A percentile compares a stretch with the other conserved stretches of the same genome.
phyloP scores from a whole-genome alignment of 2,888 invertebrate species.

The Unio delphinus region DNA sequence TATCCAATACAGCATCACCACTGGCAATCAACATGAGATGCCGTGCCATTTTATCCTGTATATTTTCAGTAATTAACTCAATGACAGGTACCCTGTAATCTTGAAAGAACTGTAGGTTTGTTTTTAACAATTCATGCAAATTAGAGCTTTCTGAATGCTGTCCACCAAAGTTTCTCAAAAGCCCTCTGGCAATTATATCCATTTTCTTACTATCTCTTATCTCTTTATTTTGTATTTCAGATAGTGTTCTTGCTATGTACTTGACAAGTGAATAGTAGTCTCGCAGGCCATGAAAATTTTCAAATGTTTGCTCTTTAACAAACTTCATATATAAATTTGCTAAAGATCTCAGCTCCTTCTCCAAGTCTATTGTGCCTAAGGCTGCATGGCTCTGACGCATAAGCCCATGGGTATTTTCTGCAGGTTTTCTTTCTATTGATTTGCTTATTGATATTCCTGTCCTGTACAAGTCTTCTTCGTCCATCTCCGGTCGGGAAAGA shows the following conservation, averaged over 20 bases:
- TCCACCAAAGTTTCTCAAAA: conserved; percentile 52
- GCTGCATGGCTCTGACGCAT: rapidly evolving
- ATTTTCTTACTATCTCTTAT: conserved; percentile 9
- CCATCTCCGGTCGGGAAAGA: conserved; percentile 52
- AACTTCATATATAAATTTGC: conserved; percentile 20
- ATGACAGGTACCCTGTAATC: conserved; percentile 9
- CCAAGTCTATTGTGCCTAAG: not conserved
- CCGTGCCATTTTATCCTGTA: conserved; percentile 33
- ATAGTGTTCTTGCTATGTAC: conserved; percentile 7
- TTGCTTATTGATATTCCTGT: conserved; percentile 48
- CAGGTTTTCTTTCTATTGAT: conserved; percentile 11
- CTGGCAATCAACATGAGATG: conserved; percentile 45
- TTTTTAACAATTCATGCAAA: conserved; percentile 25
- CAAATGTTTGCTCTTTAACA: conserved; percentile 20
- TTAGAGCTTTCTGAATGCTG: conserved; percentile 19
- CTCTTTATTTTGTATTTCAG: not conserved
- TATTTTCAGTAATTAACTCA: conserved; percentile 37
- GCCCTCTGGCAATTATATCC: conserved; percentile 29
- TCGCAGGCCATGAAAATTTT: conserved; percentile 43
- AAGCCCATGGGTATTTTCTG: not conserved
- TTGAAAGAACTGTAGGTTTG: not conserved
- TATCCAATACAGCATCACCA: conserved; percentile 41
- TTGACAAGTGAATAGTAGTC: conserved; percentile 42
- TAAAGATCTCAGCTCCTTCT: conserved; percentile 13
- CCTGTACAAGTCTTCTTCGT: conserved; percentile 38